Percentiles rank a stretch among this genome's conserved stretches.
phyloP scores from a whole-genome alignment of 2,888 invertebrate species.

The Cheilosia vernalis region DNA sequence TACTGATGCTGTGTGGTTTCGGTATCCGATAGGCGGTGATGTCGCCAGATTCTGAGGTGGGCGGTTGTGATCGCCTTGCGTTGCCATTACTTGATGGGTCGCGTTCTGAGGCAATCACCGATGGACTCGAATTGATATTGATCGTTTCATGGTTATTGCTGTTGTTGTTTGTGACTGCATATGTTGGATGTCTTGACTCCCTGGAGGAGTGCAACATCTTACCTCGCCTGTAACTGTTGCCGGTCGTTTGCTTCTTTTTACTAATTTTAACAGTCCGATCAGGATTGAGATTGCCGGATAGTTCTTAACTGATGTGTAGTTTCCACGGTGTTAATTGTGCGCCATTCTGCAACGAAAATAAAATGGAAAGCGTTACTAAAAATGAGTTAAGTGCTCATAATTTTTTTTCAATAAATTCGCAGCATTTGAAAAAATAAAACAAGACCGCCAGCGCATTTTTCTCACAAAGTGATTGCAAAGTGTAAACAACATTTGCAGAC shows the following conservation, averaged over 20 bases:
- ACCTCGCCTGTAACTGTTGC: background rate
- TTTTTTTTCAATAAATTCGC: too few relatives aligned
- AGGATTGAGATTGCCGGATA: slow-evolving; percentile 3
- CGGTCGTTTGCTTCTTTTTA: background rate
- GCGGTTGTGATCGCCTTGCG: slow-evolving; percentile 51
- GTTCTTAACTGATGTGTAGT: background rate
- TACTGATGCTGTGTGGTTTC: slow-evolving; percentile 52
- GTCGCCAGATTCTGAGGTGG: slow-evolving; percentile 51
- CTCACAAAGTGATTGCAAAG: background rate
- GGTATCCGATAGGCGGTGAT: slow-evolving; percentile 61
- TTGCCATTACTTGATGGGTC: slow-evolving; percentile 70
- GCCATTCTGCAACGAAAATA: slow-evolving; percentile 30
- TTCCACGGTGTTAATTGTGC: background rate
- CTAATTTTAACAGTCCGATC: slow-evolving; percentile 1
- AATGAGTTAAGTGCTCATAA: too few relatives aligned
- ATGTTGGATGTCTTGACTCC: slow-evolving; percentile 63
- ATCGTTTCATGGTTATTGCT: slow-evolving; percentile 41
- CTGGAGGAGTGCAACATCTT: slow-evolving; percentile 74
- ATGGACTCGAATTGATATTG: slow-evolving; percentile 52
- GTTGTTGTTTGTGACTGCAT: slow-evolving; percentile 40
- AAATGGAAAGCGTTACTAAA: background rate
- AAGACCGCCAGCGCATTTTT: background rate
- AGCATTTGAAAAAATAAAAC: too few relatives aligned
- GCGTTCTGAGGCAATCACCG: slow-evolving; percentile 48
- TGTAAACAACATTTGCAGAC: background rate